Evolutionary conservation across 2,113 vertebrate genomes (phyloP), one percentile per base, ranked within the genome.

Genomic region (Corapipo altera): DNA sequence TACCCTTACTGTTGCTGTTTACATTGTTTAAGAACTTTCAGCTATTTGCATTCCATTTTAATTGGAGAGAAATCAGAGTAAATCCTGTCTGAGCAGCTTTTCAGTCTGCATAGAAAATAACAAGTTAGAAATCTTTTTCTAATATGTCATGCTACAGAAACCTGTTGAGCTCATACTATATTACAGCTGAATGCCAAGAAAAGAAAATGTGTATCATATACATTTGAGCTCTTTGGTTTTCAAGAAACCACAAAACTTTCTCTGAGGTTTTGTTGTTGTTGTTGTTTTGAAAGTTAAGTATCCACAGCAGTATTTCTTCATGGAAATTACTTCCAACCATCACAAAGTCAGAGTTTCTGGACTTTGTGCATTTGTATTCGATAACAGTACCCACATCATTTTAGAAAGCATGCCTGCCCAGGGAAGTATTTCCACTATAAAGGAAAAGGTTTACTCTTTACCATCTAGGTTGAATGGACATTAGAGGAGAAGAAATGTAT

Each of bases 61-160:
- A 95, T 85, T 93, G 74, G 41, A 85, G 46, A 83, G n/a, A 94
- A 95, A 94, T 97, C 55, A 93, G 75, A 88, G 14, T n/a, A 89
- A 93, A 88, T 85, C 67, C 33, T 66, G 8, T 82, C 76, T 55
- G 87, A 91, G 57, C 33, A 74, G 49, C 49, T 95, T 96, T 89
- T 88, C 72, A 65, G 32, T 49, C 43, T 93, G 23, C 23, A 67
- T 52, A 81, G 51, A 96, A 91, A 94, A 91, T n/a, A 89, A 66
- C 5, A 74, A 76, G 27, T 85, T 75, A 30, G 24, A 66, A 27
- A 1, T 71, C 93, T 89, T 92, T 78, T 88, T 66, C 79, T 91
- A 78, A 66, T 85, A 64, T 49, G 41, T 61, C 61, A n/a, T 30
- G 41, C 21, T 81, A 66, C 33, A 87, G 72, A 93, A 89, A 44